Evolutionary conservation across 2,113 vertebrate genomes (phyloP).

Genomic region (Phaethon lepturus): DNA sequence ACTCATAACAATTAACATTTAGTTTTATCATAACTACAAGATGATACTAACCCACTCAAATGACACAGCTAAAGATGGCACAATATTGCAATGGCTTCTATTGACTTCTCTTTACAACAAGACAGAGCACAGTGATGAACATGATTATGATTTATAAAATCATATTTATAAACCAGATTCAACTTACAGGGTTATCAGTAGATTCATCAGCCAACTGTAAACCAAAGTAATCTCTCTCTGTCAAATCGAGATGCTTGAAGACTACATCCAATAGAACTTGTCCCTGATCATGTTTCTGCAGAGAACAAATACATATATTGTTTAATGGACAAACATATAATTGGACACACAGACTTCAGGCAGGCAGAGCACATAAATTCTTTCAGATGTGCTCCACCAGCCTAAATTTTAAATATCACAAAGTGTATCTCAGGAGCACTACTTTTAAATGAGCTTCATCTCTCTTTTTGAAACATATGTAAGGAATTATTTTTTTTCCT

Average conservation of each 20-base stretch:
- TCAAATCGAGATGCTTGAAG: constrained; percentile 97
- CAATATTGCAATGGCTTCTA: background rate
- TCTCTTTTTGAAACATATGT: background rate
- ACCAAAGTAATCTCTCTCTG: constrained; percentile 98
- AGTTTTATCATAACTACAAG: background rate
- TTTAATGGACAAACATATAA: background rate
- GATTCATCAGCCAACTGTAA: constrained; percentile 94
- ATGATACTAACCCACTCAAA: background rate
- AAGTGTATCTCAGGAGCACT: background rate
- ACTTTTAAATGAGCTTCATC: background rate
- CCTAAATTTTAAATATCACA: background rate
- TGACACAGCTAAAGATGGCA: background rate
- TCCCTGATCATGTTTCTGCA: constrained; percentile 94
- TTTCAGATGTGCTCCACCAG: background rate
- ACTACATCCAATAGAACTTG: constrained; percentile 93
- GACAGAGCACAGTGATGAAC: background rate
- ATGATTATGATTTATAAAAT: background rate
- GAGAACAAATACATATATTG: constrained; percentile 6
- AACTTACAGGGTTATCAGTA: constrained; percentile 92
- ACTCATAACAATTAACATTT: background rate
- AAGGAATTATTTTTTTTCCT: constrained; percentile 9
- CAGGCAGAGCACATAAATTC: background rate
- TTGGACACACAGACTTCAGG: background rate
- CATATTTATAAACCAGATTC: background rate
- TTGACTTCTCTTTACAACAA: background rate